Percentiles rank a stretch among this genome's conserved stretches.
Conservation (phyloP, 2,113 vertebrate genomes). For the Istiophorus platypterus region DNA sequence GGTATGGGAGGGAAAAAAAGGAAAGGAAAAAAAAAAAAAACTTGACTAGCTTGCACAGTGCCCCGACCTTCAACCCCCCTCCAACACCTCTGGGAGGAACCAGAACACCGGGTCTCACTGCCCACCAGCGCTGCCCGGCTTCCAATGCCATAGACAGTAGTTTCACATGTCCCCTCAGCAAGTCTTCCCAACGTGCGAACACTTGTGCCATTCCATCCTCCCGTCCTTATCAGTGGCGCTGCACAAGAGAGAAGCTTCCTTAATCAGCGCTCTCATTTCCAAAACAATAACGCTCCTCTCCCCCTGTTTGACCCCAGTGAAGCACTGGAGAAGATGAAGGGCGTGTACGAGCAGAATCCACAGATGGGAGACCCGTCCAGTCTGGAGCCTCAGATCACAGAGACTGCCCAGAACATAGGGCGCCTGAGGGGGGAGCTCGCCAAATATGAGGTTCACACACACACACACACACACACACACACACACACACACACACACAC, state of each 20-base stretch:
- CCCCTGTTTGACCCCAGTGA: conserved; percentile 79
- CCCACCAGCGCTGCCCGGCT: not conserved
- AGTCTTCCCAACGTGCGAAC: not conserved
- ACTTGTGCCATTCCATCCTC: not conserved
- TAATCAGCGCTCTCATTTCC: conserved; percentile 19
- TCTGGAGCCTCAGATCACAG: conserved; percentile 92
- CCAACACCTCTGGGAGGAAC: not conserved
- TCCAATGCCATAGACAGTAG: not conserved
- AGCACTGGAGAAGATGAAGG: conserved; percentile 96
- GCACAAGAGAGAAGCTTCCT: conserved; percentile 28
- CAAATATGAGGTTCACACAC: conserved; percentile 90
- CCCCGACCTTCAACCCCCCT: not conserved
- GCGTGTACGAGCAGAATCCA: conserved; percentile 94
- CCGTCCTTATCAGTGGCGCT: conserved; percentile 22
- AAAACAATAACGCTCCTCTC: conserved; percentile 13
- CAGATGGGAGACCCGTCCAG: conserved; percentile 94
- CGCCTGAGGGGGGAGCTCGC: conserved; percentile 90
- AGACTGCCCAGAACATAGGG: conserved; percentile 90
- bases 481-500: not conserved
- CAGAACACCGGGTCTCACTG: not conserved
- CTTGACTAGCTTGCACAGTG: not conserved
- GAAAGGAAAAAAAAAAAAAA: too few relatives aligned
- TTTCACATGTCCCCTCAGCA: not conserved
- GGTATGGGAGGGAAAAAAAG: too few relatives aligned
- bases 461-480: not conserved